These are phyloP conservation scores for Danionella cerebrum DNA, from an alignment of 2,113 vertebrate species.

Conservation along the genomic window DNA sequence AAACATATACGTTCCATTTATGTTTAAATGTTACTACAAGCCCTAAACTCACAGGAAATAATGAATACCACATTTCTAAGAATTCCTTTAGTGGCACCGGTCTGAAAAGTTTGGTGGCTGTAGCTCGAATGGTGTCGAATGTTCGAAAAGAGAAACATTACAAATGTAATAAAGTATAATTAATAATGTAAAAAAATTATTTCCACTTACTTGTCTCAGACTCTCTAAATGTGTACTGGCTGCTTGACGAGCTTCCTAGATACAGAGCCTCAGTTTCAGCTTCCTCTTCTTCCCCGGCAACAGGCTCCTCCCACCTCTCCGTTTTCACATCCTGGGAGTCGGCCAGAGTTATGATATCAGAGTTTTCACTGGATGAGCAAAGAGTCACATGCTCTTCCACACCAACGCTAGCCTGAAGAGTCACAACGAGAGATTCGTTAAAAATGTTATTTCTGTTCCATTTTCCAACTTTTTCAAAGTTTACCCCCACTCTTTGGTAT, in stretches of 20 bases:
- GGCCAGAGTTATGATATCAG: conserved; percentile 87
- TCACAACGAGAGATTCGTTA: neutral
- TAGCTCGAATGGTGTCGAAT: no score
- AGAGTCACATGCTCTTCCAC: conserved; percentile 62
- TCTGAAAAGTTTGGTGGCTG: no score
- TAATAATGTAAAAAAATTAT: neutral
- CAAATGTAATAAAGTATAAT: no score
- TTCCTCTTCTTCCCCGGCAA: conserved; percentile 44
- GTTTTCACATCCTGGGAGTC: conserved; percentile 66
- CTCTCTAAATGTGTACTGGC: conserved; percentile 84
- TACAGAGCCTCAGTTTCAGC: conserved; percentile 62
- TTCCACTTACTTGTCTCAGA: conserved; percentile 73
- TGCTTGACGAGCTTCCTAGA: conserved; percentile 87
- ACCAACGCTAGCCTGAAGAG: conserved; percentile 48
- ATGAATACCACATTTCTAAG: no score
- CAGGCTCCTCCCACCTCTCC: conserved; percentile 59
- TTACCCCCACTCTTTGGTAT: no score
- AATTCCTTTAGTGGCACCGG: no score
- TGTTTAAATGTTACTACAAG: no score
- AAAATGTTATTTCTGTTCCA: no score
- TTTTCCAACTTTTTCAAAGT: no score
- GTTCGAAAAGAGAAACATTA: no score
- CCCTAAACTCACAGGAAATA: no score
- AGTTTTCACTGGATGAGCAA: conserved; percentile 83
- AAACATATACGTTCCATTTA: no score